These are phyloP conservation scores for Sebastes hubbsi DNA, from an alignment of 2,797 vertebrate species.

Conservation along the genomic window DNA sequence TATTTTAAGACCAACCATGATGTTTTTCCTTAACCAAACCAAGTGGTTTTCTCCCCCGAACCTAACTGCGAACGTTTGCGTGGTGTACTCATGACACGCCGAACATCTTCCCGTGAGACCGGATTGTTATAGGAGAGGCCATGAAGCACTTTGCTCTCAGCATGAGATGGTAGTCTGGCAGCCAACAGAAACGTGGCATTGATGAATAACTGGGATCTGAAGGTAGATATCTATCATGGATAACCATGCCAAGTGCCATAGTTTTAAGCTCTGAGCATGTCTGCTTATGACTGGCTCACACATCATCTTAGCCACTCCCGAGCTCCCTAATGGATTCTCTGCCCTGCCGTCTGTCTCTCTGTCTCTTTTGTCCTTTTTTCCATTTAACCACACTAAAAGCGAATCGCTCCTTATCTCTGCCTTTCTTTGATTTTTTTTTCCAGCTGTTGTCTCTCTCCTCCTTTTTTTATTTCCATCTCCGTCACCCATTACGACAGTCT, in stretches of 20 bases:
- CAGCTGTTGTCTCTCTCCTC: conserved; percentile 35
- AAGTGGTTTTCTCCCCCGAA: too few relatives aligned
- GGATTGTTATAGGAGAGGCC: not conserved
- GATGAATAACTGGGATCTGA: conserved; percentile 64
- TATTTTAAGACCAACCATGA: too few relatives aligned
- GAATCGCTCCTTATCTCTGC: conserved; percentile 31
- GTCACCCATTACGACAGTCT: conserved; percentile 40
- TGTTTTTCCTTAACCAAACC: too few relatives aligned
- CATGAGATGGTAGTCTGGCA: conserved; percentile 23
- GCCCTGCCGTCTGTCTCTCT: conserved; percentile 44
- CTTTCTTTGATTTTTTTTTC: conserved; percentile 8
- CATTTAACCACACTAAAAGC: conserved; percentile 44
- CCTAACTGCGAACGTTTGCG: too few relatives aligned
- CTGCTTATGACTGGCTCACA: conserved; percentile 66
- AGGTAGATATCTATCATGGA: conserved; percentile 68
- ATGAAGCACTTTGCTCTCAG: conserved; percentile 8
- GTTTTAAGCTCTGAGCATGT: conserved; percentile 62
- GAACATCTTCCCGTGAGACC: too few relatives aligned
- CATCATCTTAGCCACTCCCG: conserved; percentile 59
- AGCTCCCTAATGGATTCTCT: conserved; percentile 64
- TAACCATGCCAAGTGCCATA: conserved; percentile 58
- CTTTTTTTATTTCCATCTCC: conserved; percentile 21
- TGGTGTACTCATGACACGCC: too few relatives aligned
- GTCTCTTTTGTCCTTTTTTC: conserved; percentile 48
- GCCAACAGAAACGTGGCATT: conserved; percentile 55